Evolutionary conservation across 1,140 invertebrate species (phyloP).

Genomic region (Bombus ignitus): DNA sequence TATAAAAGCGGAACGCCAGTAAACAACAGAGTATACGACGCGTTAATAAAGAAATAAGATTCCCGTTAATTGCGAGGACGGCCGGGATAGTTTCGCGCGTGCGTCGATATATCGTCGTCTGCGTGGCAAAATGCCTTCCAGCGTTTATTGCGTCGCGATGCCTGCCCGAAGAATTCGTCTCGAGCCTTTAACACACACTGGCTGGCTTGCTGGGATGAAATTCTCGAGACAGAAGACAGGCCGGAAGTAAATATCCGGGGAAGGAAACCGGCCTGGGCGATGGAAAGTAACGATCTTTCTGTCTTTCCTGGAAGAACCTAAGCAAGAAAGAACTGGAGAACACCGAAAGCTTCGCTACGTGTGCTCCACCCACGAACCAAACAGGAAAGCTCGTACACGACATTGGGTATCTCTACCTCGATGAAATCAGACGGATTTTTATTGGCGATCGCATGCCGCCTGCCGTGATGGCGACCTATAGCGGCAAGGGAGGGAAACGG

Average conservation of each 20-base stretch:
- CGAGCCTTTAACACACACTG: no score
- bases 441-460: conserved; percentile 16
- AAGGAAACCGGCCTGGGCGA: conserved; percentile 33
- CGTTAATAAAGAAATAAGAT: conserved; percentile 32
- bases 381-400: not conserved
- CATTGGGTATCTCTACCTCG: not conserved
- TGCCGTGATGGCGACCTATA: not conserved
- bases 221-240: conserved; percentile 51
- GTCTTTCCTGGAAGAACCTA: conserved; percentile 51
- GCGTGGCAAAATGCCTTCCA: conserved; percentile 1
- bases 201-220: conserved; percentile 43
- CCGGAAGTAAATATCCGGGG: conserved; percentile 61
- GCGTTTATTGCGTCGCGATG: conserved; percentile 61
- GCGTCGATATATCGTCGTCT: conserved; percentile 9
- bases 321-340: conserved; percentile 2
- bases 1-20: not conserved
- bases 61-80: conserved; percentile 25
- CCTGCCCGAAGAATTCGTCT: conserved; percentile 56
- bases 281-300: conserved; percentile 64
- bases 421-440: conserved; percentile 38
- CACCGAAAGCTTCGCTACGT: not conserved
- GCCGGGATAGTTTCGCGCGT: not conserved
- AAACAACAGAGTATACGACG: not conserved
- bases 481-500: not conserved
- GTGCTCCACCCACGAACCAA: not conserved